phyloP scores from a whole-genome alignment of 92 coral and sea anemone genomes.

The Parazoanthus swiftii region DNA sequence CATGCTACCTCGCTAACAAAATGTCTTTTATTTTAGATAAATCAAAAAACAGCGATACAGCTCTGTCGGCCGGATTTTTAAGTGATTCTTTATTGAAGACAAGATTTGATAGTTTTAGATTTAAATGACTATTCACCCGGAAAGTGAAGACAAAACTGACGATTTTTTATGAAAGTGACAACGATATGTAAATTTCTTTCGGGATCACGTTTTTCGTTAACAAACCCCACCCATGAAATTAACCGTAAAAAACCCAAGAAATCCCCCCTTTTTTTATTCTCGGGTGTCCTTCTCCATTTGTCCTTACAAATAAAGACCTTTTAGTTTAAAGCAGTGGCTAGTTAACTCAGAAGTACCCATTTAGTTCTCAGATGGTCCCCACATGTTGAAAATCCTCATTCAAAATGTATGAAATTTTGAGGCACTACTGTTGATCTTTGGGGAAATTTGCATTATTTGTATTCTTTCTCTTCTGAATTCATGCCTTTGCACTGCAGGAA shows the following conservation, averaged over 20 bases:
- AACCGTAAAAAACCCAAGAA: conserved; percentile 21
- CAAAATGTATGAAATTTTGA: conserved; percentile 41
- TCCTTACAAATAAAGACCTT: conserved; percentile 40
- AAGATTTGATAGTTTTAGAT: conserved; percentile 38
- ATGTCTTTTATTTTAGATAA: conserved; percentile 37
- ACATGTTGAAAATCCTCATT: conserved; percentile 50
- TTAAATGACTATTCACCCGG: conserved; percentile 16
- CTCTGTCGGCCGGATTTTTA: conserved; percentile 13
- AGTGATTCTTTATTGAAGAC: conserved; percentile 31
- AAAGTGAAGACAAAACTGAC: conserved; percentile 13
- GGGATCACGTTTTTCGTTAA: conserved; percentile 44
- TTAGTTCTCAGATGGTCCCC: conserved; percentile 56
- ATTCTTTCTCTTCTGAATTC: not conserved
- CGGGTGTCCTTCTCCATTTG: not conserved
- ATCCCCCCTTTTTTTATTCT: conserved; percentile 17
- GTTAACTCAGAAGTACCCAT: conserved; percentile 36
- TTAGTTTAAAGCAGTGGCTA: conserved; percentile 20
- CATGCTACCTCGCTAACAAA: conserved; percentile 32
- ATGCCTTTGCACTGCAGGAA: conserved; percentile 2
- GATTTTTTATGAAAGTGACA: conserved; percentile 42
- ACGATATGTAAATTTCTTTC: conserved; percentile 43
- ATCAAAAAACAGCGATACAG: conserved; percentile 28
- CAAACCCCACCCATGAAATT: conserved; percentile 47
- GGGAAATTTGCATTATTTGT: conserved; percentile 28
- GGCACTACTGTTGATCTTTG: conserved; percentile 44